Evolutionary conservation across 2,797 vertebrate genomes (phyloP).

Genomic region (Pangasius larnaudii): DNA sequence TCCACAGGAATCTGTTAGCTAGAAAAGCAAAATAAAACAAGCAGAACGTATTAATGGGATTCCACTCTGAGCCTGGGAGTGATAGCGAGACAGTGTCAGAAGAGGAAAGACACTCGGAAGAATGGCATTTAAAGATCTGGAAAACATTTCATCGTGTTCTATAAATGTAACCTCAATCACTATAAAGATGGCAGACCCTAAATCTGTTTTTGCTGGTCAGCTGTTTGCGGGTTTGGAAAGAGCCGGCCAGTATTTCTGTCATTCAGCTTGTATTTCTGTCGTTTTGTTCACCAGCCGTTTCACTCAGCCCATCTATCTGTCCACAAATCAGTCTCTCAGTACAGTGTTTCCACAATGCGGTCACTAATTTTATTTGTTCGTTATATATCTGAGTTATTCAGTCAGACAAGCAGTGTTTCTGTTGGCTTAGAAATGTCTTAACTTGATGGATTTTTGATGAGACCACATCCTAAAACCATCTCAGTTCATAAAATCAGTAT

Average conservation of each 20-base stretch:
- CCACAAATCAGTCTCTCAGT: neutral
- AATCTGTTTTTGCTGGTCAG: slow-evolving; percentile 33
- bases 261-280: slow-evolving; percentile 35
- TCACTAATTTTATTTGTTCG: slow-evolving; percentile 33
- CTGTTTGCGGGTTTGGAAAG: slow-evolving; percentile 24
- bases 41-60: slow-evolving; percentile 63
- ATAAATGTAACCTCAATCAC: slow-evolving; percentile 24
- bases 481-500: slow-evolving; percentile 27
- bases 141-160: slow-evolving; percentile 20
- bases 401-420: slow-evolving; percentile 35
- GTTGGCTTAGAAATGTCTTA: slow-evolving; percentile 28
- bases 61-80: slow-evolving; percentile 58
- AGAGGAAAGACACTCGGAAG: neutral
- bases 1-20: slow-evolving; percentile 65
- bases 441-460: slow-evolving; percentile 14
- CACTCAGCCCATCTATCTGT: slow-evolving; percentile 18
- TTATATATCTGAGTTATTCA: slow-evolving; percentile 14
- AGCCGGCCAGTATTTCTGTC: slow-evolving; percentile 10
- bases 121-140: slow-evolving; percentile 13
- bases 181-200: neutral
- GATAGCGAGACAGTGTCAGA: slow-evolving; percentile 49
- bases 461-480: slow-evolving; percentile 33
- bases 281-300: neutral
- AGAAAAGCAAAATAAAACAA: slow-evolving; percentile 75
- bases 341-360: slow-evolving; percentile 29